Conservation (phyloP, 2,113 vertebrate genomes). For the Pelecanoides urinatrix region DNA sequence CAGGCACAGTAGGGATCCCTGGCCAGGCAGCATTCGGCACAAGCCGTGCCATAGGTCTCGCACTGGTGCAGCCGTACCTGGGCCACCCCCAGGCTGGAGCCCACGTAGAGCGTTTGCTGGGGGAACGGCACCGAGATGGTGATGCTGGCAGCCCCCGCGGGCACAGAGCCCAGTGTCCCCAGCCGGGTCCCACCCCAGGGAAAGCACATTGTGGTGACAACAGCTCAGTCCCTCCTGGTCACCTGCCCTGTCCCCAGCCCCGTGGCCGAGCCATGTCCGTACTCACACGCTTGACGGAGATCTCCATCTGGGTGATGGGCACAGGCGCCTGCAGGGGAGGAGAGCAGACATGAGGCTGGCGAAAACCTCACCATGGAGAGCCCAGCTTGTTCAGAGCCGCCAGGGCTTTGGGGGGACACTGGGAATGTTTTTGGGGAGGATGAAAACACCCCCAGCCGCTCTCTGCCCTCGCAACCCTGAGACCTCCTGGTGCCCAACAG, state of each 20-base stretch:
- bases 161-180: accelerated
- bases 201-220: background rate
- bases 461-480: background rate
- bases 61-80: constrained; percentile 88
- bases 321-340: constrained; percentile 76
- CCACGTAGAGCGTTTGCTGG: constrained; percentile 89
- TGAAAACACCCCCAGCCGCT: background rate
- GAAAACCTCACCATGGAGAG: accelerated
- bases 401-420: background rate
- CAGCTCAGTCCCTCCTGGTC: background rate
- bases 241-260: background rate
- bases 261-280: accelerated
- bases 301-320: constrained; percentile 89
- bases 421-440: background rate
- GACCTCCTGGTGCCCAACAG: background rate
- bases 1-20: constrained; percentile 94
- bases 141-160: background rate
- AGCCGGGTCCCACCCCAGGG: background rate
- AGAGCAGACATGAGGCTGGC: accelerated
- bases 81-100: constrained; percentile 82
- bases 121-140: background rate
- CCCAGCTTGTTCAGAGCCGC: accelerated
- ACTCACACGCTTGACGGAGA: constrained; percentile 92
- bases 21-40: constrained; percentile 93
- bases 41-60: constrained; percentile 87